Evolutionary conservation across 1,140 invertebrate species (phyloP), one percentile per base, ranked within the genome.

Genomic region (Leucophenga varia): DNA sequence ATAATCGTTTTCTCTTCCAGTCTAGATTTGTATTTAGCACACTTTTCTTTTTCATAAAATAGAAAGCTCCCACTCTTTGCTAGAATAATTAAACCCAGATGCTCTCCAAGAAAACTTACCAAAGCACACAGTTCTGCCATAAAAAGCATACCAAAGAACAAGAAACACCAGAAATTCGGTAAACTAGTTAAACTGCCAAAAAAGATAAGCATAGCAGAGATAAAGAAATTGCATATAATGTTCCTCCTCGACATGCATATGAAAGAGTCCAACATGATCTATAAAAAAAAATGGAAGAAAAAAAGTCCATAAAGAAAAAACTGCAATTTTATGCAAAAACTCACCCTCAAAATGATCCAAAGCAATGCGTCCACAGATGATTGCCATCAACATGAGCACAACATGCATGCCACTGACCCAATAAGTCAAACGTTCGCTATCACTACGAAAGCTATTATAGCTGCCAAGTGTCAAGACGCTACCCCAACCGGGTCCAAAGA

Each of bases 261-360:
- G 60, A 3, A 61, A 38, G 43, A 72, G 42, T 20, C 56, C 69
- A 28, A 73, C 70, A 41, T 73, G 70, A 45, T 61, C 70, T 73
- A 17, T 3, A 42, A 49, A 2, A 14, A 0, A 37, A 9, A 14
- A 21, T 40, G 45, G 10, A 19, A 10, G 19, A 5, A 5, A 39
- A 30, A 31, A 9, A 17, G 12, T n/a, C n/a, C n/a, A n/a, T 5
- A 6, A 40, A 10, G 1, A 16, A n/a, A 21, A 20, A 30, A 2
- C 31, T 19, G 19, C 31, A 34, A 13, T n/a, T n/a, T 34, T 8
- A 34, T 34, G 4, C 6, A 34, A 34, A 0, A 16, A 13, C 54
- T 36, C 16, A 72, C 69, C 36, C 13, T 73, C 70, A 36, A 73
- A 73, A 35, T 73, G 58, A 63, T 73, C 70, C 22, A 67, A 59